Conservation (phyloP, 1,140 invertebrate genomes). For the Drosophila arawakana region DNA sequence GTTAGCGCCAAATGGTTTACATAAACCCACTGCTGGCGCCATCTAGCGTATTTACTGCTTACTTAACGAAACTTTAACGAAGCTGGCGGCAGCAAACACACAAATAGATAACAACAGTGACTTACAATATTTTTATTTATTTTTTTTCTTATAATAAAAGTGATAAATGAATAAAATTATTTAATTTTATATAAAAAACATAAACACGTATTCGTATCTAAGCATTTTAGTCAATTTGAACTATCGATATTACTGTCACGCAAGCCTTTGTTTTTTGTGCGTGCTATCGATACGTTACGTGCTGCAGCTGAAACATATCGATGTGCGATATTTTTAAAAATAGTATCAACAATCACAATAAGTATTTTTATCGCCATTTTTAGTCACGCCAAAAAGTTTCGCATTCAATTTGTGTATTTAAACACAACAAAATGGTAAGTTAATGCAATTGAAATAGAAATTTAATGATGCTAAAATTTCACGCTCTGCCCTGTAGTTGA, state of each 20-base stretch:
- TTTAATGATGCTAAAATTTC: no score
- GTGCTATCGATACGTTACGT: constrained; percentile 9
- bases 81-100: not conserved
- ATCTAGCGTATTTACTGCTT: not conserved
- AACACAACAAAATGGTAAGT: constrained; percentile 30
- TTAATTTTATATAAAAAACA: no score
- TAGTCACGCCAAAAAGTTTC: constrained; percentile 23
- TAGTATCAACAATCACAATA: constrained; percentile 43
- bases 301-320: constrained; percentile 7
- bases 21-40: not conserved
- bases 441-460: not conserved
- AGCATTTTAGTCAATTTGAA: no score
- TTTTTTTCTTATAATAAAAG: no score
- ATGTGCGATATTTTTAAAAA: constrained; percentile 54
- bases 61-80: not conserved
- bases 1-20: not conserved
- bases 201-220: no score
- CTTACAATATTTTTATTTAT: no score
- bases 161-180: no score
- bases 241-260: no score
- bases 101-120: no score
- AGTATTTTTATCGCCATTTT: constrained; percentile 41
- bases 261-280: no score
- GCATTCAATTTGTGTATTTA: constrained; percentile 2
- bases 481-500: not conserved